phyloP scores from a whole-genome alignment of 2,113 vertebrate species.

The Cheirogaleus medius region DNA sequence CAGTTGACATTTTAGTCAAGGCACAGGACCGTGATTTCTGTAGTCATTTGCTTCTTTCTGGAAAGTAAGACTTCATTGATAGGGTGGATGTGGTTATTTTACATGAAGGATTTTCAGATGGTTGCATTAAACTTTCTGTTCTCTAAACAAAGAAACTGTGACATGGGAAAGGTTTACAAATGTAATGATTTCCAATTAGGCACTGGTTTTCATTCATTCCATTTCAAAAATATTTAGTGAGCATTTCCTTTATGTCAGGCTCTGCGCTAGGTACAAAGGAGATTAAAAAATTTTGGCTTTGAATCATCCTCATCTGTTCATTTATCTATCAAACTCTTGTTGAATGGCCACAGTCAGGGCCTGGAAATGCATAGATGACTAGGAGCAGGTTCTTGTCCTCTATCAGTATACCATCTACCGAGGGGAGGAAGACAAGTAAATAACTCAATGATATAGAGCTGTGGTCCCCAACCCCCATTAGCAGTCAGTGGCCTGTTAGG shows the following conservation, averaged over 20 bases:
- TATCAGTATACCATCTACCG: background rate
- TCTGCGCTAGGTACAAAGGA: background rate
- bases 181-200: background rate
- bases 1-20: background rate
- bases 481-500: too few relatives aligned
- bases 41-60: constrained; percentile 33
- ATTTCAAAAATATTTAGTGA: background rate
- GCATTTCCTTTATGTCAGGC: background rate
- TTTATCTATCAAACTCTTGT: background rate
- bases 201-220: background rate
- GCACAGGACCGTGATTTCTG: background rate
- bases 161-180: background rate
- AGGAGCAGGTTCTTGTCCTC: background rate
- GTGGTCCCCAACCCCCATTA: too few relatives aligned
- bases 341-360: background rate
- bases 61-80: constrained; percentile 26
- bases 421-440: background rate
- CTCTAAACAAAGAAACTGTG: constrained; percentile 44
- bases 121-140: background rate
- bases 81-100: background rate
- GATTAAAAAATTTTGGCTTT: background rate
- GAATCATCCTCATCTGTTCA: background rate
- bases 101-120: constrained; percentile 4
- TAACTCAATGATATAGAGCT: background rate
- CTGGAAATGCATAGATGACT: background rate